Conservation (phyloP, 2,888 invertebrate genomes). For the Rhingia rostrata region DNA sequence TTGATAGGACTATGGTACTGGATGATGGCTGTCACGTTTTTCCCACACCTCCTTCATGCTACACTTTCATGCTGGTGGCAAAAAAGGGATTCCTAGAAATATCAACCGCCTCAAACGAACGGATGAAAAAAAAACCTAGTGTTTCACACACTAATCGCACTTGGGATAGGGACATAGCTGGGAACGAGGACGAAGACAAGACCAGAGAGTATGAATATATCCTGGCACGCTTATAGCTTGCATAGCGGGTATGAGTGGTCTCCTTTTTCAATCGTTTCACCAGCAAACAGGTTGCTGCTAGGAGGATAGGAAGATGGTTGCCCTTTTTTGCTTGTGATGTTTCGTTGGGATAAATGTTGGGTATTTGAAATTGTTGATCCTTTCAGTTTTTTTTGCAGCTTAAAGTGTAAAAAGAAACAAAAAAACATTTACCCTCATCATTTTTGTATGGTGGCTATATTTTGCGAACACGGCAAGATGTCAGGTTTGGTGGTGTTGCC, state of each 20-base stretch:
- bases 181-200: slow-evolving; percentile 55
- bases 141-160: slow-evolving; percentile 62
- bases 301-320: slow-evolving; percentile 34
- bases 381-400: slow-evolving; percentile 36
- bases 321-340: slow-evolving; percentile 49
- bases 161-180: slow-evolving; percentile 35
- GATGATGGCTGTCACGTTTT: slow-evolving; percentile 63
- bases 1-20: slow-evolving; percentile 26
- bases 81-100: slow-evolving; percentile 32
- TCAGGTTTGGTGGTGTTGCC: slow-evolving; percentile 10
- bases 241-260: slow-evolving; percentile 47
- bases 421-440: slow-evolving; percentile 48
- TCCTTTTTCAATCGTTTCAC: slow-evolving; percentile 64
- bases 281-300: slow-evolving; percentile 66
- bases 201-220: slow-evolving; percentile 51
- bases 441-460: slow-evolving; percentile 38
- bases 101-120: slow-evolving; percentile 24
- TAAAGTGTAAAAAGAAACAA: slow-evolving; percentile 58
- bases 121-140: slow-evolving; percentile 40
- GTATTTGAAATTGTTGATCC: slow-evolving; percentile 61
- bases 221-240: slow-evolving; percentile 70
- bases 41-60: slow-evolving; percentile 4
- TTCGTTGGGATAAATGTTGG: slow-evolving; percentile 56
- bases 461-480: slow-evolving; percentile 25
- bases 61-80: slow-evolving; percentile 6